Evolutionary conservation across 2,888 invertebrate genomes (phyloP).

Genomic region (Athalia circularis): DNA sequence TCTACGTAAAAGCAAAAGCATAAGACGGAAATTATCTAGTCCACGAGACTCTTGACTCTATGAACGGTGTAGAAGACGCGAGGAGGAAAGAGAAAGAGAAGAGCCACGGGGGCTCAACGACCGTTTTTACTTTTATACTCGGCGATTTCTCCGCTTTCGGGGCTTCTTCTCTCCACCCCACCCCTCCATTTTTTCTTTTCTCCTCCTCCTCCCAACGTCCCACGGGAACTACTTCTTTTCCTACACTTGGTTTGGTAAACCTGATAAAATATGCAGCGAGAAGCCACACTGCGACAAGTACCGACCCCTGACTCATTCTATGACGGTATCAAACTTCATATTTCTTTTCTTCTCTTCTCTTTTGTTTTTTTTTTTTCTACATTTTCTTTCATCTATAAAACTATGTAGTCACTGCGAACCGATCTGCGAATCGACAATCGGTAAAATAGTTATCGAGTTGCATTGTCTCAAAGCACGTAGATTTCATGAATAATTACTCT

Average conservation of each 20-base stretch:
- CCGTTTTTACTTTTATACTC: constrained; percentile 23
- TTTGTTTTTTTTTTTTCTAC: too few species aligned
- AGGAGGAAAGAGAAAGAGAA: not conserved
- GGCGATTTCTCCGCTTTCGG: constrained; percentile 28
- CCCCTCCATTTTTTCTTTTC: not conserved
- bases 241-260: constrained; percentile 16
- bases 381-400: too few species aligned
- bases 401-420: too few species aligned
- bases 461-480: too few species aligned
- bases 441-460: too few species aligned
- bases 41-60: not conserved
- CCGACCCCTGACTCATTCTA: too few species aligned
- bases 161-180: not conserved
- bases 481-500: too few species aligned
- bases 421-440: too few species aligned
- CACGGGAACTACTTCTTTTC: not conserved
- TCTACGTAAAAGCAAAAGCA: too few species aligned
- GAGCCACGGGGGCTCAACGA: not conserved
- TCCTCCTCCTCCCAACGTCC: not conserved
- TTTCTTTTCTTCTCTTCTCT: too few species aligned
- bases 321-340: too few species aligned
- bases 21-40: too few species aligned
- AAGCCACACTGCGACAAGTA: not conserved
- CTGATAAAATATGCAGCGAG: constrained; percentile 29
- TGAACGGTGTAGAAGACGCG: not conserved